Evolutionary conservation across 2,113 vertebrate genomes (phyloP), one percentile per base, ranked within the genome.

Genomic region (Neodon shergylaensis): DNA sequence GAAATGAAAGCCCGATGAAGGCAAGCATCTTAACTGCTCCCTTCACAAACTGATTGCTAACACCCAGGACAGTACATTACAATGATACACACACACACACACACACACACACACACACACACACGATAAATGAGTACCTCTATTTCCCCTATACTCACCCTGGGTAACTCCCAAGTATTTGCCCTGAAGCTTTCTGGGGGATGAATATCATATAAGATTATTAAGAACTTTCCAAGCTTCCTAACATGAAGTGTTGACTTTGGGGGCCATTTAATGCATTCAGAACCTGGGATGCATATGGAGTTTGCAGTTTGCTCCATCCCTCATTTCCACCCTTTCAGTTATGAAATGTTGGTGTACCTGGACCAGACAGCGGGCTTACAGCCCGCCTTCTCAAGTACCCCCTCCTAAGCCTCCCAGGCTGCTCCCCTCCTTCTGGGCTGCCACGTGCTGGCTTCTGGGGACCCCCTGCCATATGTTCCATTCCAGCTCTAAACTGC

Each of bases 401-500:
- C 42, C 36, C 81, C 36, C 61, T 74, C 78, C 54, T 0, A 2
- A 36, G 83, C 78, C 87, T 95, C 95, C 83, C 42, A 95, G 93
- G 68, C 70, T 65, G 47, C 91, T 88, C 61, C 86, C 79, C 74
- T 63, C 47, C 87, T 90, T 70, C 61, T 26, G 33, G 78, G 76
- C 95, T 83, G 92, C 92, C 92, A 90, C 77, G 90, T 11, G 28
- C 88, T 95, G 84, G 90, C 94, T 98, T 96, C 95, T 97, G n/a
- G 81, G 97, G 88, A 97, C 96, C 97, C 90, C 10, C 58, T 92
- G 86, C 98, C 98, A 97, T 96, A 96, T 89, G 98, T 86, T 95
- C 96, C 77, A 42, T 97, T 97, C 97, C 90, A 39, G 44, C 89
- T 98, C 97, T 94, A 97, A 98, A 97, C 65, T 78, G 97, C 68